Evolutionary conservation across 2,888 invertebrate species (phyloP).

Genomic region (Pyrochroa serraticornis): DNA sequence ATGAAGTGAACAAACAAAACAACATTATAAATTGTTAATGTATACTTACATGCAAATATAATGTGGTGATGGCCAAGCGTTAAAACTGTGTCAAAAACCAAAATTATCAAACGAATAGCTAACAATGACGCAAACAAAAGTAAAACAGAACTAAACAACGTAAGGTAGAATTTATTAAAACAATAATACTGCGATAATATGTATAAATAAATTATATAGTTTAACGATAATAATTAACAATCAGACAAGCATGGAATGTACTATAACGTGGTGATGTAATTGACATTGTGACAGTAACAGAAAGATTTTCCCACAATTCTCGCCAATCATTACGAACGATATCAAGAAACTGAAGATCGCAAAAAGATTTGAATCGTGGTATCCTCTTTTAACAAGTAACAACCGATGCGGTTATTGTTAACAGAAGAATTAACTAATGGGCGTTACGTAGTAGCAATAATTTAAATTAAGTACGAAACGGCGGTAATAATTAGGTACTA

Average conservation of each 20-base stretch:
- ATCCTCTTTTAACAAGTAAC: no score
- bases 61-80: conserved; percentile 16
- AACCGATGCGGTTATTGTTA: no score
- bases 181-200: conserved; percentile 31
- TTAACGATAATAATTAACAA: conserved; percentile 25
- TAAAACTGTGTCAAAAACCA: conserved; percentile 11
- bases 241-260: conserved; percentile 23
- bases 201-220: conserved; percentile 33
- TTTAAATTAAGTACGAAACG: not conserved
- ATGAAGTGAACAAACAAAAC: not conserved
- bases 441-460: no score
- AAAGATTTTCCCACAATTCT: no score
- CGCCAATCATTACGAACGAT: not conserved
- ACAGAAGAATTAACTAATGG: no score
- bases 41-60: conserved; percentile 30
- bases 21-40: not conserved
- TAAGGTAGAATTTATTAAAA: conserved; percentile 39
- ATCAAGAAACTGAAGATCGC: not conserved
- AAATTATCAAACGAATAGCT: not conserved
- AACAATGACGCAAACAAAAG: conserved; percentile 24
- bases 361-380: no score
- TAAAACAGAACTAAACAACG: conserved; percentile 32
- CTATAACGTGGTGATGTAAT: not conserved
- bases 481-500: not conserved
- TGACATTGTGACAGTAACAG: no score